Base-by-base conservation (phyloP, 2,888 invertebrate species). In the Imbricaverruca yamaguchii region DNA sequence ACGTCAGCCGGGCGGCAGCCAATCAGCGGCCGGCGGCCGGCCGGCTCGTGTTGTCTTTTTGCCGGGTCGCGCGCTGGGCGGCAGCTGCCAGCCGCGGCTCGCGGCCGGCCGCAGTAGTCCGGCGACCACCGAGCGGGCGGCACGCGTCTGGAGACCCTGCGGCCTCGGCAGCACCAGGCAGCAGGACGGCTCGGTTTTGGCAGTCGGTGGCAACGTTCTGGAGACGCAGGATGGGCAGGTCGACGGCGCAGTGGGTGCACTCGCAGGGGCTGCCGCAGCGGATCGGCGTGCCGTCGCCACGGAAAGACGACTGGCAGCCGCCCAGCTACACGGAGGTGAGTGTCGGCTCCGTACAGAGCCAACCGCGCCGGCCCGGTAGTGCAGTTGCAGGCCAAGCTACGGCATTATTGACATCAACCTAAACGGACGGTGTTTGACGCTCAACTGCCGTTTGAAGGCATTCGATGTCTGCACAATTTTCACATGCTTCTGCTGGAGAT, bases 241-340 rank as follows among this genome's bases (percentile, higher is more conserved):
- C 77, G n/a, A 56, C 77, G n/a, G 77, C 77, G 21, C 53, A 77
- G 55, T 77, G 77, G 77, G 77, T 77, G n/a, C 53, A 55, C 12
- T 12, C 77, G 56, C 77, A 56, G 55, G 56, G 77, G 21, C n/a
- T 77, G 13, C 21, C 77, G 77, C 77, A 18, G 77, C 77, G 77
- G 6, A 39, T 39, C 7, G 59, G 12, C 7, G 15, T 59, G 59
- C n/a, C 65, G 15, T 77, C 77, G 11, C 77, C 77, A 8, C 53
- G 55, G 21, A 77, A 77, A 9, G 77, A 77, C 9, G 77, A 77
- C 77, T 53, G 77, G 53, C 77, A 77, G n/a, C 77, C 77, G 2
- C 77, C 77, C 77, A 77, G 77, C 77, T 77, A 77, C 77, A 77
- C 77, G 11, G 77, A 77, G 77, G 77, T 77, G 18, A 69, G 69